Base-by-base conservation (phyloP, 2,888 invertebrate genomes). In the Lordiphosa fenestrarum region DNA sequence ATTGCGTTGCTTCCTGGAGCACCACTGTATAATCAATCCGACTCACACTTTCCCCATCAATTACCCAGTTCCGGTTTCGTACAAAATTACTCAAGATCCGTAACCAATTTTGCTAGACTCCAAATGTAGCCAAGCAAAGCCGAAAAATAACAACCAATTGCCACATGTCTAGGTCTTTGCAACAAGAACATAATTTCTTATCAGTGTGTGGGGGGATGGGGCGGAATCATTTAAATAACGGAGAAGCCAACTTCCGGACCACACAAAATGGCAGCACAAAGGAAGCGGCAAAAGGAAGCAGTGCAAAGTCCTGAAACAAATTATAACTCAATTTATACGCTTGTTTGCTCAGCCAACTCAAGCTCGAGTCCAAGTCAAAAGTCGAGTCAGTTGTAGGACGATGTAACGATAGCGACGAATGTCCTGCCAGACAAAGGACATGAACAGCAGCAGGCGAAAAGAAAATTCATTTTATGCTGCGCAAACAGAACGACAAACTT, bases 281-380 rank as follows among this genome's bases (percentile, higher is more conserved):
- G 39, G 44, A 23, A 36, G 38, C 7, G 13, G 33, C 3, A 23
- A 25, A 39, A 10, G 42, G 15, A 48, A 38, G 51, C 36, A 41
- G 38, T 33, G 39, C 36, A 53, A 47, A 50, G 58, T 55, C 52
- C 67, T 60, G 48, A 64, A 71, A 66, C 63, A 74, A 76, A 76
- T 76, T 81, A 77, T 65, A 71, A 69, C 82, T 73, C 76, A 81
- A 76, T 76, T 76, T 81, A 65, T 71, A 77, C 71, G 76, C 74
- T 73, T 73, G 73, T 74, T 74, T 75, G 76, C 81, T 39, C 66
- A 72, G 52, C 40, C 52, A 60, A 71, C 53, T 61, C 68, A 49
- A 48, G 59, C 50, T 57, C 58, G 49, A 63, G 59, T 47, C 44
- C 44, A 39, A 51, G 42, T 55, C 48, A 38, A 49, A 37, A 40